Evolutionary conservation across 2,888 invertebrate species (phyloP).

Genomic region (Tetanocera ferruginea): DNA sequence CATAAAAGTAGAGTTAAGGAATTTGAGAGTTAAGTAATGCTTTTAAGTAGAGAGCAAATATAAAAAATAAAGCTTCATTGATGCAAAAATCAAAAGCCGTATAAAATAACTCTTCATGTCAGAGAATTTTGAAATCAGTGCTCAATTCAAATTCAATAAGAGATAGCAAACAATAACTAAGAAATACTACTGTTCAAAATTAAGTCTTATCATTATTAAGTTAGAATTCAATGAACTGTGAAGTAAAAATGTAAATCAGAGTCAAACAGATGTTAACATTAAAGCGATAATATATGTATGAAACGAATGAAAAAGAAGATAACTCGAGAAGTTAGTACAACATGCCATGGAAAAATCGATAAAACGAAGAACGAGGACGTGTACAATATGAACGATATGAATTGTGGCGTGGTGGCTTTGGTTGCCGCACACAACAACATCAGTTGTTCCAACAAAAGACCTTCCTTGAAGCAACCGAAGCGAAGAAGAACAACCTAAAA

Average conservation of each 20-base stretch:
- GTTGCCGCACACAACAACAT: not conserved
- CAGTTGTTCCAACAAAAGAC: not conserved
- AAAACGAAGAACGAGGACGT: not conserved
- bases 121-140: not conserved
- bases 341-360: conserved; percentile 16
- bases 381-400: not conserved
- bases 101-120: not conserved
- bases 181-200: not conserved
- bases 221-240: conserved; percentile 2
- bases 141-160: not conserved
- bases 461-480: not conserved
- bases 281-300: not conserved
- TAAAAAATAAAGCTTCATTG: too few relatives aligned
- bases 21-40: too few relatives aligned
- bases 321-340: not conserved
- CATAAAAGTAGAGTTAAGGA: too few relatives aligned
- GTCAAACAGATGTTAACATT: not conserved
- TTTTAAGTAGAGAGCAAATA: too few relatives aligned
- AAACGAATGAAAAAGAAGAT: not conserved
- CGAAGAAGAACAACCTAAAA: not conserved
- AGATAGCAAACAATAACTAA: not conserved
- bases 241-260: conserved; percentile 6
- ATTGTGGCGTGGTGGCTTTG: not conserved
- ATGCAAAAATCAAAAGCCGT: too few relatives aligned
- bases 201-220: too few relatives aligned